phyloP scores from a whole-genome alignment of 2,113 vertebrate genomes.

The Sinocyclocheilus maitianheensis region DNA sequence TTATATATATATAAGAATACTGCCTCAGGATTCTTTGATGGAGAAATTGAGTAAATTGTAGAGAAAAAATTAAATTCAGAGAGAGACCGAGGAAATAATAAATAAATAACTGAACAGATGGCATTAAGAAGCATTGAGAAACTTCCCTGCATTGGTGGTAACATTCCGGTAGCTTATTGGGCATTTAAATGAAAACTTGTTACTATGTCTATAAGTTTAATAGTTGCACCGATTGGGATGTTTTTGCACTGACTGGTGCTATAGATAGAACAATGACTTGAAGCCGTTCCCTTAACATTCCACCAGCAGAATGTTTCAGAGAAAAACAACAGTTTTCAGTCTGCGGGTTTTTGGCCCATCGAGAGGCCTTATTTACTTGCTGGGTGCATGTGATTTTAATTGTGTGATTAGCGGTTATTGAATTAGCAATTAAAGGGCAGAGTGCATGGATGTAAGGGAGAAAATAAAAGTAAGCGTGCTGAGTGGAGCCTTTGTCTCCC shows the following conservation, averaged over 20 bases:
- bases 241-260: slow-evolving; percentile 22
- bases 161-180: not conserved
- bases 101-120: not conserved
- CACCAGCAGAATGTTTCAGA: slow-evolving; percentile 46
- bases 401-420: slow-evolving; percentile 76
- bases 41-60: no score
- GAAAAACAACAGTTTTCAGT: slow-evolving; percentile 63
- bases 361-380: slow-evolving; percentile 64
- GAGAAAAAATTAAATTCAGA: not conserved
- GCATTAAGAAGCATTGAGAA: not conserved
- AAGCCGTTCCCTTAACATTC: slow-evolving; percentile 39
- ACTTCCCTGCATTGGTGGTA: not conserved
- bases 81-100: not conserved
- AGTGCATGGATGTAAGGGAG: slow-evolving; percentile 64
- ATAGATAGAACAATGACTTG: slow-evolving; percentile 46
- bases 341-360: slow-evolving; percentile 49
- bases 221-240: not conserved
- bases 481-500: slow-evolving; percentile 54
- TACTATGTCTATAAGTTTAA: not conserved
- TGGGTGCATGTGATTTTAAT: slow-evolving; percentile 78
- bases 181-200: slow-evolving; percentile 7
- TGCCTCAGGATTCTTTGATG: no score
- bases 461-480: slow-evolving; percentile 73
- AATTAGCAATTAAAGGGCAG: slow-evolving; percentile 68
- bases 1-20: no score